Base-by-base conservation (phyloP, 2,888 invertebrate genomes). In the Cephus sareptanus region DNA sequence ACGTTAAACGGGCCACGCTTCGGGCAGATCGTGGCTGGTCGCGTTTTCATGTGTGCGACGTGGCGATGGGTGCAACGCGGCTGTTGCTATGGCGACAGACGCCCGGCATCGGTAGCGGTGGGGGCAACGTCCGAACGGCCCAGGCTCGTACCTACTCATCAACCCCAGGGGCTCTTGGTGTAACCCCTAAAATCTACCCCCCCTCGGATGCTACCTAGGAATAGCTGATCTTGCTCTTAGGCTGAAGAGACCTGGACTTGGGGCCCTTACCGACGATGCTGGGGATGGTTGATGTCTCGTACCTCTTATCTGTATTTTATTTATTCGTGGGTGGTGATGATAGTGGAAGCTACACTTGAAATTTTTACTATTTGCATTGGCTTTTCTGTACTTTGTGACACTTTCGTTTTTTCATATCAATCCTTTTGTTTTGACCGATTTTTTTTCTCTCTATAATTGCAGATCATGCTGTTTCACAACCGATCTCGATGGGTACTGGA, bases 401-500 rank as follows among this genome's bases (percentile, higher is more conserved):
- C 4, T 4, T 40, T 15, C 4, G 34, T 15, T 15, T 4, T 40
- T 40, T 40, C 15, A 6, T 15, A 0, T 40, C 15, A 15, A 4
- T 40, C 40, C 15, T 40, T 1, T 1, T 15, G 0, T 69, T 76
- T 56, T 76, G 74, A 77, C 30, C 34, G 31, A 15, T 13, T 40
- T 69, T 81, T 76, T 83, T 86, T 35, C 0, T 11, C 12, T 12
- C 82, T 85, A 76, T 86, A 87, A 75, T 91, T 92, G 84, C 92
- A 93, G 95, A 95, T 89, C 95, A 95, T 92, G 94, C 94, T 77
- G 94, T 95, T 73, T 94, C 94, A 80, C 94, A 95, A 85, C 95
- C 96, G 78, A 94, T 96, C 85, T 94, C 94, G 89, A 96, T 97
- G 95, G 94, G 95, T 84, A 94, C 96, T 75, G 95, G 96, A 79